These are phyloP conservation scores for Linnaemya tessellans DNA, from an alignment of 2,888 invertebrate genomes.

Conservation along the genomic window DNA sequence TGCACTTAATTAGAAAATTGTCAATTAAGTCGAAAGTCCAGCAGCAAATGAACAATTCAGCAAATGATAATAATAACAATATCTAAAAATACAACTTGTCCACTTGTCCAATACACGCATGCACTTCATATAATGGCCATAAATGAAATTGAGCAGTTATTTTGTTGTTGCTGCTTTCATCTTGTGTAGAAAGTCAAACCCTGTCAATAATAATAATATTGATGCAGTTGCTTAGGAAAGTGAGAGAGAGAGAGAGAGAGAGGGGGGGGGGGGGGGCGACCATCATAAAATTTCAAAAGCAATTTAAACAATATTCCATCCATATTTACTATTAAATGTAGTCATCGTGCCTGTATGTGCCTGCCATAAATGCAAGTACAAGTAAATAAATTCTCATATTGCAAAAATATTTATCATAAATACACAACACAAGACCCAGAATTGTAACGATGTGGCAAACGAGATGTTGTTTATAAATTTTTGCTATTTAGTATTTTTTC, in stretches of 20 bases:
- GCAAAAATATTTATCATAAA: slow-evolving; percentile 48
- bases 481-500: slow-evolving; percentile 27
- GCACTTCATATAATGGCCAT: background rate
- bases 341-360: background rate
- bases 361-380: background rate
- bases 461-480: slow-evolving; percentile 17
- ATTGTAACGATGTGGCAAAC: slow-evolving; percentile 52
- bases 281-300: slow-evolving; percentile 38
- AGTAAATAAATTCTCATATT: slow-evolving; percentile 8
- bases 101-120: background rate
- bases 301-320: slow-evolving; percentile 23
- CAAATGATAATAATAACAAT: slow-evolving; percentile 21
- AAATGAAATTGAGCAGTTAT: background rate
- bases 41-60: slow-evolving; percentile 47
- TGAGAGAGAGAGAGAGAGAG: too few species aligned
- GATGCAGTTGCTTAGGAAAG: slow-evolving; percentile 11
- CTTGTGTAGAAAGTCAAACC: slow-evolving; percentile 14
- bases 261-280: background rate
- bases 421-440: background rate
- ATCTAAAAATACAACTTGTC: slow-evolving; percentile 5
- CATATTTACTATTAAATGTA: background rate
- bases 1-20: slow-evolving; percentile 67
- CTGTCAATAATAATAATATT: slow-evolving; percentile 38
- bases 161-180: background rate
- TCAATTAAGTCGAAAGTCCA: slow-evolving; percentile 59